Evolutionary conservation across 92 coral and sea anemone genomes (phyloP).

Genomic region (Desmophyllum pertusum): DNA sequence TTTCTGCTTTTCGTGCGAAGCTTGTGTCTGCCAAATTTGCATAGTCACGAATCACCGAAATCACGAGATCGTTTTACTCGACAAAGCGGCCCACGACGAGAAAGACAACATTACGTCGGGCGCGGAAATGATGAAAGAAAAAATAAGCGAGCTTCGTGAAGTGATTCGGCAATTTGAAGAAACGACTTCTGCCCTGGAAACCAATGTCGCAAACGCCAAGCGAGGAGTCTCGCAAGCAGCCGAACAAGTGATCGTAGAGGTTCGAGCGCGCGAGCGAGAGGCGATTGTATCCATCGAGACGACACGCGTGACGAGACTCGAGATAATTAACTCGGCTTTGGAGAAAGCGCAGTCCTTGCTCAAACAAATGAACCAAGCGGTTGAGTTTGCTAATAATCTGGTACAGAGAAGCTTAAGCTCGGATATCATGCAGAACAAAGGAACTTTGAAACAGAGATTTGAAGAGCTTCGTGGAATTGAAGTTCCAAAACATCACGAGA

Average conservation of each 20-base stretch:
- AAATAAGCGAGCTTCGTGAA: neutral
- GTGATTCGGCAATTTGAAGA: neutral
- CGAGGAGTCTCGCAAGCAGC: no score
- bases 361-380: no score
- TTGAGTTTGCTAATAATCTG: no score
- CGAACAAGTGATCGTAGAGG: no score
- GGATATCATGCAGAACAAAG: no score
- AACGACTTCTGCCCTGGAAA: neutral
- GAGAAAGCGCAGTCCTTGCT: neutral
- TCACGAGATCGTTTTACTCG: neutral
- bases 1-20: neutral
- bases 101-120: neutral
- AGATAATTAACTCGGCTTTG: neutral
- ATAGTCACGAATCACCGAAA: neutral
- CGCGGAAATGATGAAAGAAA: neutral
- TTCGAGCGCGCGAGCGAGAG: no score
- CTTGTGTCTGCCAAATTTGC: constrained; percentile 6
- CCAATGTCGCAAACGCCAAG: no score
- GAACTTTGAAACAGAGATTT: no score
- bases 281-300: neutral
- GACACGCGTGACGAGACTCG: neutral
- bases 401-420: no score
- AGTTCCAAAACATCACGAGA: no score
- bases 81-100: neutral
- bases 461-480: no score